These are phyloP conservation scores for Macrosiphum euphorbiae DNA, from an alignment of 2,888 invertebrate species.

Conservation along the genomic window DNA sequence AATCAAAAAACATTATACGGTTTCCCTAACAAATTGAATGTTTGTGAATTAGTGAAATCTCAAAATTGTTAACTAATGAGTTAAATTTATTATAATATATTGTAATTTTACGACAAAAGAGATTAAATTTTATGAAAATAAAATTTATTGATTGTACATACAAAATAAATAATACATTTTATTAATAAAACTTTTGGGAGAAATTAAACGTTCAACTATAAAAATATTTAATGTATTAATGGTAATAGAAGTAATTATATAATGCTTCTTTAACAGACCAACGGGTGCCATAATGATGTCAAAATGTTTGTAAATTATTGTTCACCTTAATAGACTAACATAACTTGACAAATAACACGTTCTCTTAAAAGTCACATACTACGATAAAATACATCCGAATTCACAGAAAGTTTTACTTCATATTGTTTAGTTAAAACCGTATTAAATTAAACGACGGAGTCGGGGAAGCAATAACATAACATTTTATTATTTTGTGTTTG, in stretches of 20 bases:
- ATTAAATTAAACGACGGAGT: not conserved
- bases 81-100: not conserved
- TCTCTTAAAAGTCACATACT: slow-evolving; percentile 26
- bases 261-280: not conserved
- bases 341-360: slow-evolving; percentile 48
- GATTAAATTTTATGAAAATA: not conserved
- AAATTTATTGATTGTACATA: not conserved
- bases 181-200: not conserved
- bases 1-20: not conserved
- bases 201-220: not conserved
- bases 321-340: slow-evolving; percentile 29
- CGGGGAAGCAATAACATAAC: not conserved
- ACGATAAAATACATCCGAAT: slow-evolving; percentile 33
- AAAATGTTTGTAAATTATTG: slow-evolving; percentile 33
- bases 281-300: not conserved
- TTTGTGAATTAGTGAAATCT: not conserved
- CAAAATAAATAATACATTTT: not conserved
- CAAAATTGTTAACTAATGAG: not conserved
- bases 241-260: slow-evolving; percentile 17
- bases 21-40: not conserved
- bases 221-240: not conserved
- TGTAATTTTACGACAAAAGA: not conserved
- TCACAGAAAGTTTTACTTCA: not conserved
- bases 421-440: not conserved
- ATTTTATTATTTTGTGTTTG: not conserved